Evolutionary conservation across 2,113 vertebrate species (phyloP).

Genomic region (Gadus macrocephalus): DNA sequence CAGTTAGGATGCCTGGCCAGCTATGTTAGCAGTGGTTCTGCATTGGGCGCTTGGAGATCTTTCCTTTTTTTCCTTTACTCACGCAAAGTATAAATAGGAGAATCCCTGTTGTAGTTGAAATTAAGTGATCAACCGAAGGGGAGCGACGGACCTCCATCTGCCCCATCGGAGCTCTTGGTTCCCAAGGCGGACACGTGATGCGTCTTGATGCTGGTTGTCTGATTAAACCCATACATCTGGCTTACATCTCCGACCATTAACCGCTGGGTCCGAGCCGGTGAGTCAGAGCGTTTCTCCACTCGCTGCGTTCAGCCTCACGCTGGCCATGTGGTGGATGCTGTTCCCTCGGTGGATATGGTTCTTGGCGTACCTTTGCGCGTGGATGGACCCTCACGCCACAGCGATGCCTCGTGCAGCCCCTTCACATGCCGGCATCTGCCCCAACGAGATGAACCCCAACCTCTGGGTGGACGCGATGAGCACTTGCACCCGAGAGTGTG

Average conservation of each 20-base stretch:
- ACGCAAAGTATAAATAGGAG: constrained; percentile 76
- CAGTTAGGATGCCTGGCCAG: constrained; percentile 71
- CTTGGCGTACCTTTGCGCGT: constrained; percentile 66
- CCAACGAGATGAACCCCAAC: constrained; percentile 98
- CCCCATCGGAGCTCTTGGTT: no score
- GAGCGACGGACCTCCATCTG: no score
- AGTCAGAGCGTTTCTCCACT: no score
- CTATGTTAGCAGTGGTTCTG: constrained; percentile 71
- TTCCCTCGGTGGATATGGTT: constrained; percentile 76
- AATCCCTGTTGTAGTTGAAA: constrained; percentile 23
- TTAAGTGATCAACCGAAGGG: constrained; percentile 9
- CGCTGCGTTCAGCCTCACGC: constrained; percentile 9
- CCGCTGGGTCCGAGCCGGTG: constrained; percentile 8
- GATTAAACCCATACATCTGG: no score
- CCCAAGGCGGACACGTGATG: no score
- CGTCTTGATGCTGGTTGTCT: no score
- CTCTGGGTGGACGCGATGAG: constrained; percentile 99
- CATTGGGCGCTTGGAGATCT: constrained; percentile 30
- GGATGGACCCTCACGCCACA: constrained; percentile 62
- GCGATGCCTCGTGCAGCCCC: constrained; percentile 75
- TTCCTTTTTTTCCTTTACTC: constrained; percentile 6
- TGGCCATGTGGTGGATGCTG: constrained; percentile 78
- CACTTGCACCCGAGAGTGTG: constrained; percentile 91
- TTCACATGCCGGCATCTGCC: constrained; percentile 91
- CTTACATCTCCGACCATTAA: not conserved